These are phyloP conservation scores for Lepisosteus osseus DNA, from an alignment of 2,113 vertebrate genomes.

Conservation along the genomic window DNA sequence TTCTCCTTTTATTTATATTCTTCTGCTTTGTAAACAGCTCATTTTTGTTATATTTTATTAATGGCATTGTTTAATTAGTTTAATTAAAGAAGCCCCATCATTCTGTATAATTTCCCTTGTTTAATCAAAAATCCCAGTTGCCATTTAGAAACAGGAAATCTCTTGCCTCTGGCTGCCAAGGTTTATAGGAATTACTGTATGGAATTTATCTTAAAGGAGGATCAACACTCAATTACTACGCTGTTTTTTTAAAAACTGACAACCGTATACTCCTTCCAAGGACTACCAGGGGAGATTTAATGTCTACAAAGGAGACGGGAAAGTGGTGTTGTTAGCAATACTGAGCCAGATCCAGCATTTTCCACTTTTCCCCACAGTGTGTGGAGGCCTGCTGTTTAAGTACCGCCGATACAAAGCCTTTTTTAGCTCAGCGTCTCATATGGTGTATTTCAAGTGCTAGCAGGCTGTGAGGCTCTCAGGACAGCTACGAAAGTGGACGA, in stretches of 20 bases:
- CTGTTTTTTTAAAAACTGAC: conserved; percentile 26
- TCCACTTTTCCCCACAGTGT: too few species aligned
- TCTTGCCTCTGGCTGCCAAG: conserved; percentile 50
- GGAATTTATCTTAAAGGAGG: conserved; percentile 35
- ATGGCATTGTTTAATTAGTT: conserved; percentile 78
- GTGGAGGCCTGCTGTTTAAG: too few species aligned
- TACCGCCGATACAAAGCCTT: too few species aligned
- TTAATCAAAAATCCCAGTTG: conserved; percentile 59
- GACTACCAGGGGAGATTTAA: too few species aligned
- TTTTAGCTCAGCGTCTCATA: too few species aligned
- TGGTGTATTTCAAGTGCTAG: too few species aligned
- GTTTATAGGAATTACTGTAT: conserved; percentile 41
- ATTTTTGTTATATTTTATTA: conserved; percentile 74
- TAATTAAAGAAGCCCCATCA: conserved; percentile 65
- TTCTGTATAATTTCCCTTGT: conserved; percentile 65
- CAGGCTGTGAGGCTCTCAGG: too few species aligned
- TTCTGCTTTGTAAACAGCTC: conserved; percentile 68
- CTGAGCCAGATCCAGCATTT: too few species aligned
- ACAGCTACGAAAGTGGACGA: too few species aligned
- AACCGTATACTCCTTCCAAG: too few species aligned
- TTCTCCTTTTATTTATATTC: conserved; percentile 45
- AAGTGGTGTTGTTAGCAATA: too few species aligned
- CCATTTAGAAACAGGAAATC: conserved; percentile 53
- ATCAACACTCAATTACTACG: conserved; percentile 1
- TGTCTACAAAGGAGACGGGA: too few species aligned